Evolutionary conservation across 2,113 vertebrate species (phyloP).

Genomic region (Tachuris rubrigastra): DNA sequence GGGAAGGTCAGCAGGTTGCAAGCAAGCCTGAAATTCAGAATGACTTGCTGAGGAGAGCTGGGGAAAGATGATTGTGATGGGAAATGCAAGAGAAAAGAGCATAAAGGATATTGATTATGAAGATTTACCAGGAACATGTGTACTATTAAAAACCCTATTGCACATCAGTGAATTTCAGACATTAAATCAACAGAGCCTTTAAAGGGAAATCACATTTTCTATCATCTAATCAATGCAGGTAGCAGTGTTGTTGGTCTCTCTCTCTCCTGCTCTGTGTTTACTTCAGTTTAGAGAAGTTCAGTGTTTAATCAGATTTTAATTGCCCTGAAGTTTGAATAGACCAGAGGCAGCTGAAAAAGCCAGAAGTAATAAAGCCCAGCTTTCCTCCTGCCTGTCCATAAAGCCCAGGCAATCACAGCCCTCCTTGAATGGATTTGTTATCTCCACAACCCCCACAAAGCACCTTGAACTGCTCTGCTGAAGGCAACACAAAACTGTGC

Average conservation of each 20-base stretch:
- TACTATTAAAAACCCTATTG: slow-evolving; percentile 33
- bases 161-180: slow-evolving; percentile 24
- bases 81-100: not conserved
- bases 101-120: slow-evolving; percentile 55
- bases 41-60: not conserved
- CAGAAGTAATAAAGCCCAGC: not conserved
- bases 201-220: slow-evolving; percentile 42
- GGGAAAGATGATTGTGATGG: not conserved
- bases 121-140: slow-evolving; percentile 28
- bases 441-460: not conserved
- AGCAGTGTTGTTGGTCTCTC: not conserved
- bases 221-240: slow-evolving; percentile 26
- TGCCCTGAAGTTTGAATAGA: not conserved
- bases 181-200: slow-evolving; percentile 31
- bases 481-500: not conserved
- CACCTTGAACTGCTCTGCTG: not conserved
- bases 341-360: not conserved
- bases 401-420: not conserved
- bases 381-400: not conserved
- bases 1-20: not conserved
- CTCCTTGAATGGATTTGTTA: not conserved
- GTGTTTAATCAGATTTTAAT: not conserved
- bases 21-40: slow-evolving; percentile 36
- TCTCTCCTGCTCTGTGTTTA: not conserved
- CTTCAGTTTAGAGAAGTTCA: not conserved